A percentile compares a stretch with the other conserved stretches of the same genome.
Evolutionary conservation across 2,113 vertebrate genomes (phyloP).

Genomic region (Alligator sinensis): DNA sequence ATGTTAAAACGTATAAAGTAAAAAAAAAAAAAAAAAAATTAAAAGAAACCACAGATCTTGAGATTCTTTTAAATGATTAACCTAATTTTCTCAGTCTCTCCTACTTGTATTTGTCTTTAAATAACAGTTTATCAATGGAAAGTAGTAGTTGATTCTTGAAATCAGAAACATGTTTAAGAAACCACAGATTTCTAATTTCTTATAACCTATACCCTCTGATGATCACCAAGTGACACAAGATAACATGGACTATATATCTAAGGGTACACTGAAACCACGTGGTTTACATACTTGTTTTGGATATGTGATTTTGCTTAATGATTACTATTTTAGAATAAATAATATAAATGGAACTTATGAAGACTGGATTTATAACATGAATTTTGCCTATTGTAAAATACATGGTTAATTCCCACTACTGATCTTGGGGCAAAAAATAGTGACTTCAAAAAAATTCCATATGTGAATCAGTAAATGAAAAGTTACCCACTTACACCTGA

Average conservation of each 20-base stretch:
- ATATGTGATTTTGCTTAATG: neutral
- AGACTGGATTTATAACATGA: neutral
- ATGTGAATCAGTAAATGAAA: neutral
- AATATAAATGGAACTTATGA: neutral
- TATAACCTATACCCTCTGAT: neutral
- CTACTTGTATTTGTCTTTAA: conserved; percentile 36
- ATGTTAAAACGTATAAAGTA: conserved; percentile 59
- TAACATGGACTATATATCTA: neutral
- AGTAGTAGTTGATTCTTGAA: neutral
- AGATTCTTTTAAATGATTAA: conserved; percentile 33
- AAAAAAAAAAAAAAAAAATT: conserved; percentile 22
- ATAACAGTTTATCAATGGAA: conserved; percentile 27
- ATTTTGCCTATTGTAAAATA: neutral
- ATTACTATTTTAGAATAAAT: neutral
- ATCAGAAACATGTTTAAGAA: conserved; percentile 3
- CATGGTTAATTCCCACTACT: neutral
- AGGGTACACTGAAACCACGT: neutral
- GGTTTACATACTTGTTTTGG: neutral
- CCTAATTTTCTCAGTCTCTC: conserved; percentile 30
- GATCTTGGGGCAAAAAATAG: neutral
- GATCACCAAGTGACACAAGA: neutral
- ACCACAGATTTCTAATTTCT: neutral
- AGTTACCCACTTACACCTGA: neutral
- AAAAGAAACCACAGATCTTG: conserved; percentile 8
- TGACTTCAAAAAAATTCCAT: fast-evolving